These are phyloP conservation scores for Molorchus minor DNA, from an alignment of 2,888 invertebrate genomes.

Conservation along the genomic window DNA sequence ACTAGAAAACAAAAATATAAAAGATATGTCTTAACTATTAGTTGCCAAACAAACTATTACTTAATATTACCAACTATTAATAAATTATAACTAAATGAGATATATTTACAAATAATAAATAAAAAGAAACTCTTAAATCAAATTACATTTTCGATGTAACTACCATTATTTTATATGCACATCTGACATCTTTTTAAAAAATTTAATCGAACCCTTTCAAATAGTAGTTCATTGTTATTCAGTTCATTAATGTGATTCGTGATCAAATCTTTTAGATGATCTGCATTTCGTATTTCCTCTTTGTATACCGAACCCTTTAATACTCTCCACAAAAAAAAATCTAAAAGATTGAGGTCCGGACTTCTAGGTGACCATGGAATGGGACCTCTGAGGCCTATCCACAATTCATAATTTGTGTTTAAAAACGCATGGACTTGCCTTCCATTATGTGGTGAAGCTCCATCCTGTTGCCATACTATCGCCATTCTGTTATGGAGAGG, in stretches of 20 bases:
- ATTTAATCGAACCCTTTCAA: not conserved
- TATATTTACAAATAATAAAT: not conserved
- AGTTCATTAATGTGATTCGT: not conserved
- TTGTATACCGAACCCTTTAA: not conserved
- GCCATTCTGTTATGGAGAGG: constrained; percentile 11
- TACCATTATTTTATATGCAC: not conserved
- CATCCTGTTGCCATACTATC: not conserved
- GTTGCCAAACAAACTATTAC: not conserved
- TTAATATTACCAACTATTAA: too few relatives aligned
- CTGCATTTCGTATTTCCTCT: not conserved
- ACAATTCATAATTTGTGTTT: not conserved
- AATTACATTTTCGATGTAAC: not conserved
- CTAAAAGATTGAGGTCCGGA: not conserved
- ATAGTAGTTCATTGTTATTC: not conserved
- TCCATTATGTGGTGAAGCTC: not conserved
- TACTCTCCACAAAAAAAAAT: not conserved
- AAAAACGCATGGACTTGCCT: not conserved
- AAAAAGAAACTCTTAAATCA: not conserved
- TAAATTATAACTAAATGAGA: too few relatives aligned
- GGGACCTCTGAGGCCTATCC: not conserved
- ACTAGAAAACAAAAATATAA: too few relatives aligned
- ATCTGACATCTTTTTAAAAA: not conserved
- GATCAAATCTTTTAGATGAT: not conserved
- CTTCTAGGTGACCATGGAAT: not conserved
- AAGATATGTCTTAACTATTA: not conserved